Evolutionary conservation across 2,797 vertebrate genomes (phyloP).

Genomic region (Cossypha polioptera): DNA sequence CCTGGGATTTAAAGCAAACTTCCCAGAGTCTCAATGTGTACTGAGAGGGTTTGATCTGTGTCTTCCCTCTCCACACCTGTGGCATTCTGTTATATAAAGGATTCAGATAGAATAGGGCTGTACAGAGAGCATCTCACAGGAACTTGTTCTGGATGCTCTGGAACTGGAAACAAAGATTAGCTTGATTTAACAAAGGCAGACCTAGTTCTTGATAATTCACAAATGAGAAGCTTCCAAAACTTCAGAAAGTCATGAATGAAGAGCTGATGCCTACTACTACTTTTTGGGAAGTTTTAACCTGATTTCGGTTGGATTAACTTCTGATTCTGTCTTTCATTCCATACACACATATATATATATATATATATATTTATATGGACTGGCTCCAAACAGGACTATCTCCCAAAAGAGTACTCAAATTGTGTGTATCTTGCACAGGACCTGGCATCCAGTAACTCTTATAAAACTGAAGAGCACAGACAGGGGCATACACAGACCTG

Average conservation of each 20-base stretch:
- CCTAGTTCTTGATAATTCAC: neutral
- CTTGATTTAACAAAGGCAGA: neutral
- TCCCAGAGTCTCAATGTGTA: neutral
- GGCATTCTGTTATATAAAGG: neutral
- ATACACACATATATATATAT: no score
- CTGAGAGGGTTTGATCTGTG: neutral
- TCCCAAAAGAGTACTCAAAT: neutral
- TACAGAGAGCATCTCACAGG: neutral
- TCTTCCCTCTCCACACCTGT: neutral
- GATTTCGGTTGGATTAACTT: neutral
- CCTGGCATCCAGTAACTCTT: no score
- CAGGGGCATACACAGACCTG: accelerated
- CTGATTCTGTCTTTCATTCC: neutral
- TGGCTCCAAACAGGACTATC: neutral
- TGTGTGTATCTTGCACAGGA: no score
- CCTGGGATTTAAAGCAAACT: neutral
- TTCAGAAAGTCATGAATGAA: neutral
- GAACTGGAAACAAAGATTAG: neutral
- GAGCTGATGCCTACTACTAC: neutral
- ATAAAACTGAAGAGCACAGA: accelerated
- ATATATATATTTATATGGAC: no score
- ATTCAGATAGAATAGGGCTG: neutral
- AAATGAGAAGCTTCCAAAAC: neutral
- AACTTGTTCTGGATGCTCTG: neutral
- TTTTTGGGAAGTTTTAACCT: neutral